Evolutionary conservation across 2,113 vertebrate species (phyloP), one percentile per base, ranked within the genome.

Genomic region (Myocastor coypus): DNA sequence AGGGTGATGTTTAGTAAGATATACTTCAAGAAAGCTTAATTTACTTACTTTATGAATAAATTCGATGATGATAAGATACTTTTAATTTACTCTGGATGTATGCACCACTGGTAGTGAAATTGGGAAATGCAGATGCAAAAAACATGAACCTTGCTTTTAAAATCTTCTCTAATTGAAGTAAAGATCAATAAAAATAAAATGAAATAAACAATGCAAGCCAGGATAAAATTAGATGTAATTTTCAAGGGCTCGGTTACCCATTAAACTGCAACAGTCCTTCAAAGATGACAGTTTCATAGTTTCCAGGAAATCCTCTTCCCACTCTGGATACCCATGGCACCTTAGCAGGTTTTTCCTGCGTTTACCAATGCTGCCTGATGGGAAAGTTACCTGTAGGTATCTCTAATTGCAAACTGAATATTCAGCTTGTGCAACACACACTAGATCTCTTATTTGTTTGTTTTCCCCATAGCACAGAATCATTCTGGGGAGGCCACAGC

Each of bases 171-270:
- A 83, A 64, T 6, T 64, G 69, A 96, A 19, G 28, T 68, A n/a
- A 91, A 96, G 14, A 85, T 55, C 66, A 95, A 96, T 73, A 93
- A 61, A 75, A 94, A 68, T n/a, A 90, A 94, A 94, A 68, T 80
- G 28, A 84, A 89, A 66, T 83, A 55, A 89, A 34, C 20, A 90
- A 63, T 40, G 10, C n/a, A 94, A 78, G 46, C 26, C 83, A 88
- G 50, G 89, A 92, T 88, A 95, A 96, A 95, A 88, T 92, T 68
- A 83, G 22, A 46, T 13, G 3, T 61, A 86, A 83, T 26, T 85
- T 66, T 78, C 46, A 86, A 66, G 88, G 82, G 34, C 55, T 96
- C 71, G 5, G 19, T 37, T 75, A 68, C 20, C 69, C 57, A 89
- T 69, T 91, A 91, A 95, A 95, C 86, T 66, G 11, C 37, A n/a